phyloP scores from a whole-genome alignment of 37 sponge, comb jelly and placozoan genomes.

The Lycopodina hypogea region DNA sequence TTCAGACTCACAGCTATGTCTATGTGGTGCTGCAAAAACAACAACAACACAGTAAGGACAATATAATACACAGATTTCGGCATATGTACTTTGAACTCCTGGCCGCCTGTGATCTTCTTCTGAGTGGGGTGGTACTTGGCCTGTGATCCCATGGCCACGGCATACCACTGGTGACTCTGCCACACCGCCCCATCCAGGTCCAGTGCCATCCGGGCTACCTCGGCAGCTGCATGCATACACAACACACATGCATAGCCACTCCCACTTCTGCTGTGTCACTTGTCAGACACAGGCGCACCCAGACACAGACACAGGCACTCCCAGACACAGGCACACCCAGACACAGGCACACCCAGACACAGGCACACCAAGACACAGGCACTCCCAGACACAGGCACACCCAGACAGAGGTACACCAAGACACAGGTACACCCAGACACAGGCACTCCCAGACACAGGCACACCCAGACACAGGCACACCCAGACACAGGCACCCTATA shows the following conservation, averaged over 20 bases:
- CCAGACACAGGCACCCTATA: too few species aligned
- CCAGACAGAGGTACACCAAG: too few species aligned
- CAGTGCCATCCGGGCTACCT: constrained; percentile 44
- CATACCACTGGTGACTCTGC: constrained; percentile 77
- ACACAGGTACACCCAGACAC: too few species aligned
- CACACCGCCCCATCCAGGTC: constrained; percentile 30
- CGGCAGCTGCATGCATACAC: constrained; percentile 9
- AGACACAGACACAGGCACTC: not conserved
- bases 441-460: too few species aligned
- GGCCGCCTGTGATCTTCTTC: constrained; percentile 52
- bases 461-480: too few species aligned
- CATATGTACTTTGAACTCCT: constrained; percentile 55
- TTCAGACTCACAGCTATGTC: constrained; percentile 54
- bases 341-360: too few species aligned
- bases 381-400: too few species aligned
- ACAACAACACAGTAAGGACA: not conserved
- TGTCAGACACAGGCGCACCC: not conserved
- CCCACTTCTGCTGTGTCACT: not conserved
- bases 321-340: too few species aligned
- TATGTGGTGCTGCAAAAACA: constrained; percentile 62
- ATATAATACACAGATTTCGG: too few species aligned
- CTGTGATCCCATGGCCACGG: constrained; percentile 37
- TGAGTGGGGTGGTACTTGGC: constrained; percentile 45
- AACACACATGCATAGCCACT: too few species aligned
- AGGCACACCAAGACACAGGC: too few species aligned